Evolutionary conservation across 2,113 vertebrate genomes (phyloP), one percentile per base, ranked within the genome.

Genomic region (Menura novaehollandiae): DNA sequence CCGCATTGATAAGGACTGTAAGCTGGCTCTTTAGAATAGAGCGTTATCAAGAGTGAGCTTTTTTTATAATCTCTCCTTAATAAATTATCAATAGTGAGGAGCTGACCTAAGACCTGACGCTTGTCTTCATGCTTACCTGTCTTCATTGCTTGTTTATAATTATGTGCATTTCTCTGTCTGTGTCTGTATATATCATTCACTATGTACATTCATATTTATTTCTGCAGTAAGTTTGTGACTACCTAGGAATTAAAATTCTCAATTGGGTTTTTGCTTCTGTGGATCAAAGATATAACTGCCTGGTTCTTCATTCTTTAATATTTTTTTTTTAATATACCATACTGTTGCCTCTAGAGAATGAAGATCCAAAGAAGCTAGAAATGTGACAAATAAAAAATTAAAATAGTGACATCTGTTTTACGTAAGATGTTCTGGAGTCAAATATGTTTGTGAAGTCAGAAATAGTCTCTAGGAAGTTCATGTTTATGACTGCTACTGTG

Each of bases 91-190:
- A 0, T 47, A 32, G 5, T 63, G 49, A 95, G 47, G 22, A 74
- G 32, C 35, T 80, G 35, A 78, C 47, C 23, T 73, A 51, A 88
- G 90, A 83, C 19, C 30, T 39, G 28, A 83, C 63, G 67, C 63
- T 89, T 80, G 82, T 95, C 43, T 96, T 96, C 93, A 93, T 92
- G 93, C 93, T 96, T 96, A 88, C 51, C 30, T 90, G 95, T 96
- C 92, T 96, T 90, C 95, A 94, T 97, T 92, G 88, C 93, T 94
- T 96, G 41, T 93, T 93, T 82, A 68, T 44, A 86, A 46, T 80
- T 90, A 43, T 2, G 7, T 90, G 51, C 63, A 39, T 96, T 89
- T 81, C 32, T 93, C 5, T 94, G 9, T 91, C 4, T 76, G 21
- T 68, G 30, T 75, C 11, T 66, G 12, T 91, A 2, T 79, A 0